Conservation (phyloP, 2,797 vertebrate species). For the Lemur catta region DNA sequence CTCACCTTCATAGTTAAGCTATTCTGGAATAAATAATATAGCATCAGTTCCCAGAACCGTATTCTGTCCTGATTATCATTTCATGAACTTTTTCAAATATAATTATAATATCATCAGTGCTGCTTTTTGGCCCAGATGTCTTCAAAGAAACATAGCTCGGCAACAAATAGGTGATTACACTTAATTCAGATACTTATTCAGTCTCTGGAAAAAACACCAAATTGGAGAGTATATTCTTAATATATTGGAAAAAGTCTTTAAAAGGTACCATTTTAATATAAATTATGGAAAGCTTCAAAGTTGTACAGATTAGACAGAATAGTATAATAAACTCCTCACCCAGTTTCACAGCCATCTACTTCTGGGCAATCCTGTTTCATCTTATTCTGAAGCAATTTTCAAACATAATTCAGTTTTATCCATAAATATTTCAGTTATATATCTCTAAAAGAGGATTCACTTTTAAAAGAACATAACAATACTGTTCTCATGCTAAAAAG, state of each 20-base stretch:
- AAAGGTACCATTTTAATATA: background rate
- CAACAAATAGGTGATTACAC: background rate
- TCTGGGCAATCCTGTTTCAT: background rate
- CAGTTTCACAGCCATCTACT: background rate
- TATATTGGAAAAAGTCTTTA: background rate
- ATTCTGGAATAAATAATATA: conserved; percentile 41
- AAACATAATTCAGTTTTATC: background rate
- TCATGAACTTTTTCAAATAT: background rate
- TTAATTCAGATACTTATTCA: conserved; percentile 5
- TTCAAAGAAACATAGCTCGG: background rate
- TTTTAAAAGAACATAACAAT: background rate
- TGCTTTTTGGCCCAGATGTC: conserved; percentile 22
- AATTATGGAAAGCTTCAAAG: background rate
- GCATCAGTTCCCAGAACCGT: background rate
- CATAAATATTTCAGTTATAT: background rate
- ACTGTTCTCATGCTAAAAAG: background rate
- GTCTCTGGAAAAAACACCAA: background rate
- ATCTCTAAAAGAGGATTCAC: background rate
- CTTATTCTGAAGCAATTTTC: background rate
- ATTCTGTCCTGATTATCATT: conserved; percentile 39
- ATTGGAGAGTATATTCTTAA: background rate
- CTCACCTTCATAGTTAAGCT: conserved; percentile 12
- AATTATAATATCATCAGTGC: background rate
- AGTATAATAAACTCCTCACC: background rate
- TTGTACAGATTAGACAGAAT: background rate